Conservation (phyloP, 2,797 vertebrate genomes). For the Mormyrus proboscirostris region DNA sequence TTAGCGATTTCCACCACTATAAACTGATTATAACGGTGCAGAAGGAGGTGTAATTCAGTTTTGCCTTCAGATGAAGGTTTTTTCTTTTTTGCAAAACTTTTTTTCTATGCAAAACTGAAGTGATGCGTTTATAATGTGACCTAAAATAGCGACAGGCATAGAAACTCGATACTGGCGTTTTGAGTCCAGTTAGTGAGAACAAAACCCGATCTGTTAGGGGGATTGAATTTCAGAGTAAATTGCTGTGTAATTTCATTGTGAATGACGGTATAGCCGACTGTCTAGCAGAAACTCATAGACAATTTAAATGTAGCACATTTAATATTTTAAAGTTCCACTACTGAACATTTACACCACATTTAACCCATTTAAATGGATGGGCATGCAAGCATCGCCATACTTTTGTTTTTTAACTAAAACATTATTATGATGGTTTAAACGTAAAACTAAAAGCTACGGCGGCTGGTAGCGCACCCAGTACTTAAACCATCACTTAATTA, state of each 20-base stretch:
- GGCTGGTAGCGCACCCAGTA: neutral
- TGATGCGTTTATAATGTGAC: neutral
- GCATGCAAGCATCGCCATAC: neutral
- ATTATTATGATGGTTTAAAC: neutral
- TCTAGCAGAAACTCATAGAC: neutral
- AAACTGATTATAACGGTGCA: neutral
- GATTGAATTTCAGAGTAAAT: slow-evolving; percentile 8
- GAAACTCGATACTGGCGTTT: slow-evolving; percentile 6
- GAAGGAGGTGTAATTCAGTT: neutral
- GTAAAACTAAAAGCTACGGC: neutral
- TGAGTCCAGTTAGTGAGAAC: neutral
- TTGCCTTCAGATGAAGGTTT: neutral
- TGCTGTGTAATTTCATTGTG: neutral
- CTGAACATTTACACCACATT: neutral
- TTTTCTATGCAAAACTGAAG: neutral
- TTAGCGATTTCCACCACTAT: neutral
- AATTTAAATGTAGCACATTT: neutral
- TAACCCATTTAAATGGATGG: neutral
- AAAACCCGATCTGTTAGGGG: neutral
- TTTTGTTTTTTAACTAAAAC: neutral
- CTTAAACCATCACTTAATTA: neutral
- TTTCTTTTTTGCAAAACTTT: neutral
- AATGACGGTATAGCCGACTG: neutral
- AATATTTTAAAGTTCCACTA: neutral
- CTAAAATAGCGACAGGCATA: neutral